Evolutionary conservation across 2,888 invertebrate species (phyloP).

Genomic region (Gymnosoma rotundatum): DNA sequence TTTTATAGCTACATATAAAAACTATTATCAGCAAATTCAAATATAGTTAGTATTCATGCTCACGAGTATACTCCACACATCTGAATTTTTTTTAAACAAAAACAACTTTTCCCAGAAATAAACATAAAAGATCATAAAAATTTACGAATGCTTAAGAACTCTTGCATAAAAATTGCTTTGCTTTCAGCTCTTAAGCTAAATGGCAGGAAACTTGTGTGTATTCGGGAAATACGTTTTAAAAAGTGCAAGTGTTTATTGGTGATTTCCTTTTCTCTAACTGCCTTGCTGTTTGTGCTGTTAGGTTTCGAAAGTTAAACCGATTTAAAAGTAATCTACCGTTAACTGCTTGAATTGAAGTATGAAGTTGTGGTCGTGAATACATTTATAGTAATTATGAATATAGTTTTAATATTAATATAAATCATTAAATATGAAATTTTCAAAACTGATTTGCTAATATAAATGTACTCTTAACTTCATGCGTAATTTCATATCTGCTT

Average conservation of each 20-base stretch:
- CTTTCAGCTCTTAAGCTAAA: constrained; percentile 43
- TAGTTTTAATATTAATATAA: no score
- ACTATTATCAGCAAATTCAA: constrained; percentile 1
- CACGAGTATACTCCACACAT: no score
- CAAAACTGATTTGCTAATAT: no score
- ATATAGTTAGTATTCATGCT: background rate
- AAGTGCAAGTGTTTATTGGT: constrained; percentile 60
- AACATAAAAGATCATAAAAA: constrained; percentile 41
- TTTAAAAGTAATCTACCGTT: background rate
- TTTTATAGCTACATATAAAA: constrained; percentile 11
- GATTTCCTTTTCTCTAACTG: constrained; percentile 42
- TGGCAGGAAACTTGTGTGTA: constrained; percentile 41
- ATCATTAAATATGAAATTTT: no score
- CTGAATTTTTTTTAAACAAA: background rate
- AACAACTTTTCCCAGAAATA: constrained; percentile 6
- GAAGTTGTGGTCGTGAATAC: no score
- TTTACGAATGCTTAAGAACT: constrained; percentile 24
- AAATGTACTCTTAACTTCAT: no score
- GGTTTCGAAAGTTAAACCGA: background rate
- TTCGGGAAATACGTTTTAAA: constrained; percentile 48
- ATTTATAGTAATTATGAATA: no score
- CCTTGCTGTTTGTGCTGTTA: background rate
- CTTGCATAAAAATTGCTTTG: constrained; percentile 37
- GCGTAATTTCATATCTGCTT: no score
- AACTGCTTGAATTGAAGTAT: no score